Percentiles rank a stretch among this genome's conserved stretches.
Conservation (phyloP, 2,113 vertebrate species). For the Azemiops feae region DNA sequence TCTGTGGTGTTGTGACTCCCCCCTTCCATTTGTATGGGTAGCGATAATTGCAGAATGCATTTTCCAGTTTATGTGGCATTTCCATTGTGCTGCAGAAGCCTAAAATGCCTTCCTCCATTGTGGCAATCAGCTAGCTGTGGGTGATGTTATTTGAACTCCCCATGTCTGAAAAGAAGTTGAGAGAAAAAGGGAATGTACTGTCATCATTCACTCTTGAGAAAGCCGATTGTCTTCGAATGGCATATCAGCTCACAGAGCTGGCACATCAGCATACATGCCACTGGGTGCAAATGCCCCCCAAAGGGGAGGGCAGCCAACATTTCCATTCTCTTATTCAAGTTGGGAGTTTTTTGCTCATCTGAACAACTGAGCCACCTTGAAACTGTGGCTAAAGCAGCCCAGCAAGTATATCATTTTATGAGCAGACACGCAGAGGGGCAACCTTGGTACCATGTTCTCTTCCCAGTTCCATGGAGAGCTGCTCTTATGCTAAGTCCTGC, state of each 20-base stretch:
- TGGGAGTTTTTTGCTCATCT: neutral
- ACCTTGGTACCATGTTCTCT: neutral
- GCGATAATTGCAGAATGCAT: neutral
- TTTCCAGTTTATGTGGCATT: neutral
- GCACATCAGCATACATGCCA: neutral
- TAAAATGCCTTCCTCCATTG: neutral
- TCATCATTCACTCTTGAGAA: neutral
- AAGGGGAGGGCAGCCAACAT: neutral
- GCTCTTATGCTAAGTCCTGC: neutral
- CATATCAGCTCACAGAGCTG: neutral
- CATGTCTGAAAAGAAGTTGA: neutral
- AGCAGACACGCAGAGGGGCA: neutral
- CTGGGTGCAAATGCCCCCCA: neutral
- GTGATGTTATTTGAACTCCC: neutral
- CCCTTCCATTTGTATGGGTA: neutral
- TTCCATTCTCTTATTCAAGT: neutral
- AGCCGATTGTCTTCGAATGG: neutral
- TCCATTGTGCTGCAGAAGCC: neutral
- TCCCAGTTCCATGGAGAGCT: neutral
- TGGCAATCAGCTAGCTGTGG: neutral
- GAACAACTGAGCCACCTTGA: neutral
- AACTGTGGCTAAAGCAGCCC: neutral
- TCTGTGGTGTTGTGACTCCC: neutral
- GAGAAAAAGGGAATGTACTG: neutral
- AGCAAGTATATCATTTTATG: neutral